These are phyloP conservation scores for Erinaceus europaeus DNA, from an alignment of 2,113 vertebrate species.

Conservation along the genomic window DNA sequence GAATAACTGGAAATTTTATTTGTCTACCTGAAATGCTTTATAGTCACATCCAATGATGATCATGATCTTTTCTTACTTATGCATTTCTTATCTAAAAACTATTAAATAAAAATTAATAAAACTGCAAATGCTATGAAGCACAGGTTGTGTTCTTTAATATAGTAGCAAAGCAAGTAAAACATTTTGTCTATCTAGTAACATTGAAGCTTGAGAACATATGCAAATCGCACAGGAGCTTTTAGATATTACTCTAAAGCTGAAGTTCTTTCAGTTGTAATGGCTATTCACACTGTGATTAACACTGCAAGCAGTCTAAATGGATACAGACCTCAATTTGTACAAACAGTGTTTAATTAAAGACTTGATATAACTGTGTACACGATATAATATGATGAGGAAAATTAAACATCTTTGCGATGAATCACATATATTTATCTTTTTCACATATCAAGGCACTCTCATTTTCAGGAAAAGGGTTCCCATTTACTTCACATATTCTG, in stretches of 20 bases:
- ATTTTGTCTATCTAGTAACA: neutral
- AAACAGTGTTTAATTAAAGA: constrained; percentile 70
- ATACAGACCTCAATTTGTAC: constrained; percentile 62
- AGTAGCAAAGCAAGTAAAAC: neutral
- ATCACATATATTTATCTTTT: constrained; percentile 6
- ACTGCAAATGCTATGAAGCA: neutral
- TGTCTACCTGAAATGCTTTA: neutral
- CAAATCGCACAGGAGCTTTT: neutral
- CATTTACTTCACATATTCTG: neutral
- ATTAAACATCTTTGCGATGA: constrained; percentile 47
- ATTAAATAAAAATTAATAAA: neutral
- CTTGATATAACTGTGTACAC: constrained; percentile 30
- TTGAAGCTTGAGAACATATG: neutral
- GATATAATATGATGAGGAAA: constrained; percentile 47
- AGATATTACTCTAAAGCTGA: neutral
- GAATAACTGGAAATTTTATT: neutral
- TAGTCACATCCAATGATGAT: neutral
- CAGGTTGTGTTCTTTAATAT: neutral
- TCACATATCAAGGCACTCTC: constrained; percentile 35
- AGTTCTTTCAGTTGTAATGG: neutral
- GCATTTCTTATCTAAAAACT: neutral
- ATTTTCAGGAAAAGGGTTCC: constrained; percentile 4
- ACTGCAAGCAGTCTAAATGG: constrained; percentile 36
- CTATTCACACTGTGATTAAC: constrained; percentile 61
- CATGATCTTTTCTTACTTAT: neutral